Evolutionary conservation across 2,888 invertebrate genomes (phyloP).

Genomic region (Alloplasta piceator): DNA sequence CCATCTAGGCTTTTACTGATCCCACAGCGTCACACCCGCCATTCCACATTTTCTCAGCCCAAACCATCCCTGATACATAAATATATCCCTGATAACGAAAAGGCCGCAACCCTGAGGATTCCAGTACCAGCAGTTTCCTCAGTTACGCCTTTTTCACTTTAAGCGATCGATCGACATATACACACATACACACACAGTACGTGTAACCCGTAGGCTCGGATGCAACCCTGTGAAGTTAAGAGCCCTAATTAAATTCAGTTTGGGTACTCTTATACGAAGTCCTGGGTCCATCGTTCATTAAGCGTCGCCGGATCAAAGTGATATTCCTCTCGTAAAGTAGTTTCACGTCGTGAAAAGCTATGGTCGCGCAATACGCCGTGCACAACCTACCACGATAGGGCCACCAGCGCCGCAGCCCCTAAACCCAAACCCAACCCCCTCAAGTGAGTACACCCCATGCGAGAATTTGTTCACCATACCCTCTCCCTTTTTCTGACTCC

Average conservation of each 20-base stretch:
- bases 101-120: neutral
- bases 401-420: conserved; percentile 61
- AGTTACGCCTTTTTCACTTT: conserved; percentile 7
- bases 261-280: conserved; percentile 77
- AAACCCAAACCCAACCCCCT: conserved; percentile 56
- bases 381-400: conserved; percentile 52
- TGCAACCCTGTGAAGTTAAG: conserved; percentile 74
- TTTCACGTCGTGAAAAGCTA: conserved; percentile 71
- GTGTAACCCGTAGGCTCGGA: conserved; percentile 51
- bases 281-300: conserved; percentile 79
- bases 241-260: conserved; percentile 82
- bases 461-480: neutral
- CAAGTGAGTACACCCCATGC: conserved; percentile 60
- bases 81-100: conserved; percentile 1
- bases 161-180: neutral
- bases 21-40: conserved; percentile 41
- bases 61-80: conserved; percentile 10
- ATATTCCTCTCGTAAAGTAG: conserved; percentile 79
- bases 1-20: conserved; percentile 63
- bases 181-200: conserved; percentile 33
- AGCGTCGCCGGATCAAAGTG: conserved; percentile 81
- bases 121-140: too few relatives aligned
- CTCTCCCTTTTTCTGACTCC: conserved; percentile 12
- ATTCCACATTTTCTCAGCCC: conserved; percentile 38
- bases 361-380: conserved; percentile 19